A percentile compares a stretch with the other conserved stretches of the same genome.
Evolutionary conservation across 2,113 vertebrate genomes (phyloP).

Genomic region (Lethenteron camtschaticum): DNA sequence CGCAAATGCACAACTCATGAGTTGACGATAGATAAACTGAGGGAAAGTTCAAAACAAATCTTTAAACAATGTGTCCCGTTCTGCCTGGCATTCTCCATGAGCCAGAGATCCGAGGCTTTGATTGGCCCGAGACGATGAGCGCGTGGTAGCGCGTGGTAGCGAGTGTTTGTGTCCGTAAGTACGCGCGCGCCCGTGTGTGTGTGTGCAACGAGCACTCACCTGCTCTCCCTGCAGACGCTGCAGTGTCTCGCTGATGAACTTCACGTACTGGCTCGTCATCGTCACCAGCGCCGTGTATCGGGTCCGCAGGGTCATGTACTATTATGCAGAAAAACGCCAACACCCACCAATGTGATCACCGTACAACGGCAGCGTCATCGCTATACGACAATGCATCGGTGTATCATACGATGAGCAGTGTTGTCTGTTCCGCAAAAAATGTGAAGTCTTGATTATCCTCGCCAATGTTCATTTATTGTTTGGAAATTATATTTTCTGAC

Average conservation of each 20-base stretch:
- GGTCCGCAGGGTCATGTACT: slow-evolving; percentile 94
- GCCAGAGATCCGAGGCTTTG: no score
- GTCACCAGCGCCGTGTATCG: slow-evolving; percentile 88
- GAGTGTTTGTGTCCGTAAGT: neutral
- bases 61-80: no score
- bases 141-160: neutral
- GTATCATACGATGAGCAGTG: no score
- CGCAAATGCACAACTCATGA: no score
- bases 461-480: neutral
- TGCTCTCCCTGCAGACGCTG: slow-evolving; percentile 76
- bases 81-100: no score
- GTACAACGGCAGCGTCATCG: no score
- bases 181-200: neutral
- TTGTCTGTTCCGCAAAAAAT: neutral
- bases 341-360: neutral
- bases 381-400: no score
- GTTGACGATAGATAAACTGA: no score
- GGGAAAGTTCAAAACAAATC: no score
- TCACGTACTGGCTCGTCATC: slow-evolving; percentile 80
- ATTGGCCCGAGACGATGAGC: no score
- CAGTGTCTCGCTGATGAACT: slow-evolving; percentile 86
- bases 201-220: slow-evolving; percentile 21
- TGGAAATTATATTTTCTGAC: neutral
- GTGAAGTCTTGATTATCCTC: neutral
- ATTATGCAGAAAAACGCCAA: neutral